A percentile compares a stretch with the other conserved stretches of the same genome.
Evolutionary conservation across 2,888 invertebrate genomes (phyloP).

Genomic region (Drosophila atripex): DNA sequence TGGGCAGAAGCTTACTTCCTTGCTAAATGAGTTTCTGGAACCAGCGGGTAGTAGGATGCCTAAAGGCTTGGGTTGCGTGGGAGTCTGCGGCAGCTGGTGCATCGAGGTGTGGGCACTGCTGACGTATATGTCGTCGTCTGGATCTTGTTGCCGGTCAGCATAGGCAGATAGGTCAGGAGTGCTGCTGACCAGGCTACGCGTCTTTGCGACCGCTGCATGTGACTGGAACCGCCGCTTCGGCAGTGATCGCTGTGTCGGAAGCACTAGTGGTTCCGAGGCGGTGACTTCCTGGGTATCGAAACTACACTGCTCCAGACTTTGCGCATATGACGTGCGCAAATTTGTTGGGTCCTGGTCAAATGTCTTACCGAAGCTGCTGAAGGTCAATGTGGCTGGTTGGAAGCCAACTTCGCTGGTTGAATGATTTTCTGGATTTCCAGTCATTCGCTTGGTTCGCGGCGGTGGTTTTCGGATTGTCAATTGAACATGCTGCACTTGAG

Average conservation of each 20-base stretch:
- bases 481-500: slow-evolving; percentile 77
- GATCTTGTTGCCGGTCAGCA: slow-evolving; percentile 51
- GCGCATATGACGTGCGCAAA: slow-evolving; percentile 82
- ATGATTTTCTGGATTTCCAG: slow-evolving; percentile 19
- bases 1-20: slow-evolving; percentile 91
- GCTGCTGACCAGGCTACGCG: slow-evolving; percentile 83
- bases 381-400: slow-evolving; percentile 39
- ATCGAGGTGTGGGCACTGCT: slow-evolving; percentile 87
- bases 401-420: neutral
- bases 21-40: slow-evolving; percentile 83
- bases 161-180: slow-evolving; percentile 87
- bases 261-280: slow-evolving; percentile 24
- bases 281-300: slow-evolving; percentile 73
- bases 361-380: slow-evolving; percentile 72
- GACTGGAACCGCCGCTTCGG: slow-evolving; percentile 80
- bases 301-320: slow-evolving; percentile 83
- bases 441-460: slow-evolving; percentile 60
- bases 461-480: slow-evolving; percentile 78
- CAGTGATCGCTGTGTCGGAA: slow-evolving; percentile 42
- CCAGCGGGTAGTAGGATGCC: slow-evolving; percentile 81
- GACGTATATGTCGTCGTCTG: slow-evolving; percentile 85
- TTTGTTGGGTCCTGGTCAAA: slow-evolving; percentile 84
- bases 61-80: slow-evolving; percentile 83
- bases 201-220: slow-evolving; percentile 66
- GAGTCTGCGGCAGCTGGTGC: slow-evolving; percentile 83